Conservation (phyloP, 2,113 vertebrate species). For the Urocolius indicus region DNA sequence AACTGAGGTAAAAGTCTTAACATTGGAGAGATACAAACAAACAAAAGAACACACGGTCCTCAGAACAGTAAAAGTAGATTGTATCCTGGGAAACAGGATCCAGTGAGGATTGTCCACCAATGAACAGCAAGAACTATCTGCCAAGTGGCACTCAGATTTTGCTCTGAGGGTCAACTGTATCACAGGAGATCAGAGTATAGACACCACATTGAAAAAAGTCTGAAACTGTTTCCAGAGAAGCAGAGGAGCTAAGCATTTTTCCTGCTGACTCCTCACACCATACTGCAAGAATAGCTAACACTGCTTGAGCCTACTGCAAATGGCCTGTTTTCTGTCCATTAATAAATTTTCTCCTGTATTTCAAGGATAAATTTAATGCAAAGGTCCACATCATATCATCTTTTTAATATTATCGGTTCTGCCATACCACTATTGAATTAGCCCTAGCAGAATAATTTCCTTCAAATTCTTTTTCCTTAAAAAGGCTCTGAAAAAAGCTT, state of each 20-base stretch:
- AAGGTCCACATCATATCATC: background rate
- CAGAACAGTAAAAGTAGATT: background rate
- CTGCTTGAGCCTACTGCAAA: background rate
- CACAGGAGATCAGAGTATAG: background rate
- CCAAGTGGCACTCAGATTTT: background rate
- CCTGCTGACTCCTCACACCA: background rate
- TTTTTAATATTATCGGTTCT: background rate
- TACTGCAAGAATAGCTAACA: background rate
- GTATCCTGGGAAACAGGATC: background rate
- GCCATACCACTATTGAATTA: background rate
- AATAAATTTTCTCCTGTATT: background rate
- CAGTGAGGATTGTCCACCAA: background rate
- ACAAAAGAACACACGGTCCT: fast-evolving
- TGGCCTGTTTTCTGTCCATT: background rate
- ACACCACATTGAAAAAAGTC: background rate
- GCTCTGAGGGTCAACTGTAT: background rate
- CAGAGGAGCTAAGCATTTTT: background rate
- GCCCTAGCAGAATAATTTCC: background rate
- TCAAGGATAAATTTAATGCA: background rate
- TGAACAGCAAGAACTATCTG: background rate
- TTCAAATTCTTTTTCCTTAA: background rate
- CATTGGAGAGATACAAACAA: background rate
- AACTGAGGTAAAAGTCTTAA: background rate
- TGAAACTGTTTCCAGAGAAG: background rate
- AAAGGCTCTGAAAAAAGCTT: background rate